A percentile compares a stretch with the other conserved stretches of the same genome.
Conservation (phyloP, 2,888 invertebrate species). For the Conchocele bisecta region DNA sequence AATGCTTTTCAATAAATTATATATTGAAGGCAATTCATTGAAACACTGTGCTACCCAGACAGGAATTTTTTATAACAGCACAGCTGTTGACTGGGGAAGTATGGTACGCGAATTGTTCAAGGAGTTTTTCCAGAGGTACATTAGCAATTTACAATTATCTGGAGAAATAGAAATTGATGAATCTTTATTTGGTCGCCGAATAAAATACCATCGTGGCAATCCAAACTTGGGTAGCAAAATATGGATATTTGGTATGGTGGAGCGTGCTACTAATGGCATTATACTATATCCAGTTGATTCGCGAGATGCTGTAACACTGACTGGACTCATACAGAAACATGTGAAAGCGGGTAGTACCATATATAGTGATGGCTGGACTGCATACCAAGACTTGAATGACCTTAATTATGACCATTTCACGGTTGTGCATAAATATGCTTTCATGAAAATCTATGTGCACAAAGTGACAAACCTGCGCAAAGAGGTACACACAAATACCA, state of each 20-base stretch:
- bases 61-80: no score
- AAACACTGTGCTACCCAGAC: no score
- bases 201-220: conserved; percentile 37
- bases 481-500: conserved; percentile 13
- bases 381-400: conserved; percentile 8
- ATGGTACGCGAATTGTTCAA: no score
- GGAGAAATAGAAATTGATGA: no score
- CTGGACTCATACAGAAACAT: conserved; percentile 14
- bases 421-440: conserved; percentile 18
- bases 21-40: no score
- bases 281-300: conserved; percentile 17
- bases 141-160: no score
- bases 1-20: no score
- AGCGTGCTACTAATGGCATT: conserved; percentile 18
- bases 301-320: neutral
- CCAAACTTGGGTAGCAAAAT: conserved; percentile 11
- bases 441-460: conserved; percentile 21
- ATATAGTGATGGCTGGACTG: conserved; percentile 18
- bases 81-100: no score
- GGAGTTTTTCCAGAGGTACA: no score
- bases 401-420: conserved; percentile 22
- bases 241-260: conserved; percentile 47
- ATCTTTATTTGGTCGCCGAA: conserved; percentile 9
- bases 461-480: conserved; percentile 7
- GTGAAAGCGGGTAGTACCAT: conserved; percentile 14